Percentiles rank a stretch among this genome's conserved stretches.
Evolutionary conservation across 2,888 invertebrate species (phyloP).

Genomic region (Cheilosia vernalis): DNA sequence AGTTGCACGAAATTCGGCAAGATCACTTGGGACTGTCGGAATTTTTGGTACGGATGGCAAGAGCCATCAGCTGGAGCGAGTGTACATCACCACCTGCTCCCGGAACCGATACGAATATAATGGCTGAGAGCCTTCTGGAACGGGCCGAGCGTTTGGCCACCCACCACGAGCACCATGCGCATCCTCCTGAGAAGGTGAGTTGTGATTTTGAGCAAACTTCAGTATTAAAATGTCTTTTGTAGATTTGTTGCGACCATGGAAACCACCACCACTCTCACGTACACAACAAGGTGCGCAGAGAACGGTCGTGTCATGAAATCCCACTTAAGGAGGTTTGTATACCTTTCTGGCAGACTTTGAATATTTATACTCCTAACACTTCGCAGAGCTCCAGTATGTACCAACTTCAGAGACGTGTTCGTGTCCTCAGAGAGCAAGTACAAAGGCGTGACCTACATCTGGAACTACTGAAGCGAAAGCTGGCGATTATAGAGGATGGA

Average conservation of each 20-base stretch:
- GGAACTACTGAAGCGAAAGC: slow-evolving; percentile 93
- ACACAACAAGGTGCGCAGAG: slow-evolving; percentile 89
- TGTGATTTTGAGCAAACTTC: not conserved
- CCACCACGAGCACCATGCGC: slow-evolving; percentile 79
- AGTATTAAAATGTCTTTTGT: slow-evolving; percentile 21
- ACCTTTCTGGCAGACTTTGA: not conserved
- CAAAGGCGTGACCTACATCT: slow-evolving; percentile 96
- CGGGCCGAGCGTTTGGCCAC: slow-evolving; percentile 89
- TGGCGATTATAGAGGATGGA: slow-evolving; percentile 92
- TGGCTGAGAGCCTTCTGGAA: slow-evolving; percentile 91
- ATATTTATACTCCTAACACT: slow-evolving; percentile 13
- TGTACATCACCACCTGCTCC: slow-evolving; percentile 81
- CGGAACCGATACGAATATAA: slow-evolving; percentile 82
- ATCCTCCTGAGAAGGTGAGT: slow-evolving; percentile 77
- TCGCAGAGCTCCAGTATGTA: slow-evolving; percentile 92
- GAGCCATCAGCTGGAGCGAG: slow-evolving; percentile 87
- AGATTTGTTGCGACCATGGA: slow-evolving; percentile 78
- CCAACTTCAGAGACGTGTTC: slow-evolving; percentile 93
- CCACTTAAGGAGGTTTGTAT: slow-evolving; percentile 90
- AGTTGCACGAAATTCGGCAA: slow-evolving; percentile 87
- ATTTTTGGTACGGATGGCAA: slow-evolving; percentile 92
- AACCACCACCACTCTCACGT: slow-evolving; percentile 76
- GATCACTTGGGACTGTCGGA: slow-evolving; percentile 86
- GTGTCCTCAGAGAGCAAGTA: slow-evolving; percentile 94
- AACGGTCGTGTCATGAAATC: slow-evolving; percentile 91